These are phyloP conservation scores for Ailurus styani DNA, from an alignment of 2,113 vertebrate species.

Conservation along the genomic window DNA sequence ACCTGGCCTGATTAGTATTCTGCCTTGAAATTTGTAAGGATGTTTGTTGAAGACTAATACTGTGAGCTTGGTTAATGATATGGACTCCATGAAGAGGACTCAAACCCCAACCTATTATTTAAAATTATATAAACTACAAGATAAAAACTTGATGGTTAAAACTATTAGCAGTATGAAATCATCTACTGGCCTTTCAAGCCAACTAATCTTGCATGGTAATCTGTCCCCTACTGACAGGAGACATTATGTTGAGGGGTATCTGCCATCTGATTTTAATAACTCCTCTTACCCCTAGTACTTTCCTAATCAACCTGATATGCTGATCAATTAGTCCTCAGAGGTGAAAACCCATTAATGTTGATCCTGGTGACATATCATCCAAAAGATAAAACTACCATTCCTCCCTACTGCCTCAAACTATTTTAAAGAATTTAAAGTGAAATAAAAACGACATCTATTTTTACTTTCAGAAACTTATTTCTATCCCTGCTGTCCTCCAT, in stretches of 20 bases:
- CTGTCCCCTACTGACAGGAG: neutral
- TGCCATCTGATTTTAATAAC: neutral
- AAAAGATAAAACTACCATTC: neutral
- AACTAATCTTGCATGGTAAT: neutral
- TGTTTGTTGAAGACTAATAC: neutral
- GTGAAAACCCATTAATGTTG: neutral
- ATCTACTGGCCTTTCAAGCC: neutral
- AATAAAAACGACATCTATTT: neutral
- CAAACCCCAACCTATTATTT: neutral
- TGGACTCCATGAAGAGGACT: neutral
- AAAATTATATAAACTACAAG: neutral
- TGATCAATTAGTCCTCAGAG: neutral
- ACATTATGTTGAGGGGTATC: neutral
- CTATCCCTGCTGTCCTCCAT: neutral
- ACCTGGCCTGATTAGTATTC: neutral
- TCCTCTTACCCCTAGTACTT: neutral
- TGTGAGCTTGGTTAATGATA: neutral
- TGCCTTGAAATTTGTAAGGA: neutral
- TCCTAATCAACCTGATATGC: neutral
- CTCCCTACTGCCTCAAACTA: neutral
- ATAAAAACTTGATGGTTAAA: neutral
- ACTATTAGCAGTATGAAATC: neutral
- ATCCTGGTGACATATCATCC: neutral
- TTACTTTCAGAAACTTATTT: neutral
- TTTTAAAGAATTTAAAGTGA: conserved; percentile 3